Conservation (phyloP, 2,113 vertebrate species). For the Hyperopisus bebe region DNA sequence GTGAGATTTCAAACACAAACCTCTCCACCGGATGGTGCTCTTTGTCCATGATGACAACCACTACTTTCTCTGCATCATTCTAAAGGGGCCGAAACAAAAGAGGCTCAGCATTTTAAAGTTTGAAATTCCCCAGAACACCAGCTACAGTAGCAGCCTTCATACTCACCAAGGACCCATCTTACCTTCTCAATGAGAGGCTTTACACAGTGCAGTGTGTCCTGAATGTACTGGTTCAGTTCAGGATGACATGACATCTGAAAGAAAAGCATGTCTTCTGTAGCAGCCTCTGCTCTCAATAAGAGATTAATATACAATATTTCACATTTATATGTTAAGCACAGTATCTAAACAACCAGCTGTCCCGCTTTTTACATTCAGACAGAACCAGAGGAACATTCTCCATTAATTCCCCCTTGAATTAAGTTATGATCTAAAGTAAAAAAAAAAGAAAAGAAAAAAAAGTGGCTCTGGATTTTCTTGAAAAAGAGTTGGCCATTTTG, state of each 20-base stretch:
- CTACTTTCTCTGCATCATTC: slow-evolving; percentile 97
- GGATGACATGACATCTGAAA: slow-evolving; percentile 95
- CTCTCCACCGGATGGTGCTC: slow-evolving; percentile 96
- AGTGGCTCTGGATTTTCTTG: too few species aligned
- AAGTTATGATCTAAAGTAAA: background rate
- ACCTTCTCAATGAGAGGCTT: slow-evolving; percentile 97
- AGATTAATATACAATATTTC: background rate
- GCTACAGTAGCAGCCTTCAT: background rate
- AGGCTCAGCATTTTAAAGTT: background rate
- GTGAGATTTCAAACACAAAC: slow-evolving; percentile 96
- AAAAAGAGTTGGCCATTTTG: background rate
- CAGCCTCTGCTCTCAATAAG: background rate
- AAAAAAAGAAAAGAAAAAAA: too few species aligned
- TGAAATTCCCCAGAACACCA: background rate
- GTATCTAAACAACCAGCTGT: background rate
- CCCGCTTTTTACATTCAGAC: background rate
- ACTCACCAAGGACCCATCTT: slow-evolving; percentile 27
- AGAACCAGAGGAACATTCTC: background rate
- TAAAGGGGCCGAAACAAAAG: slow-evolving; percentile 42
- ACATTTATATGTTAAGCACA: background rate
- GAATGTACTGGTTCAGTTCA: slow-evolving; percentile 92
- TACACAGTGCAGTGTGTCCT: slow-evolving; percentile 91
- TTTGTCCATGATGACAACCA: slow-evolving; percentile 96
- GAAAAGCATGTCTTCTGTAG: background rate
- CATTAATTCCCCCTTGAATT: background rate